Percentiles rank a stretch among this genome's conserved stretches.
Conservation (phyloP, 1,140 invertebrate genomes). For the Cotesia vestalis region DNA sequence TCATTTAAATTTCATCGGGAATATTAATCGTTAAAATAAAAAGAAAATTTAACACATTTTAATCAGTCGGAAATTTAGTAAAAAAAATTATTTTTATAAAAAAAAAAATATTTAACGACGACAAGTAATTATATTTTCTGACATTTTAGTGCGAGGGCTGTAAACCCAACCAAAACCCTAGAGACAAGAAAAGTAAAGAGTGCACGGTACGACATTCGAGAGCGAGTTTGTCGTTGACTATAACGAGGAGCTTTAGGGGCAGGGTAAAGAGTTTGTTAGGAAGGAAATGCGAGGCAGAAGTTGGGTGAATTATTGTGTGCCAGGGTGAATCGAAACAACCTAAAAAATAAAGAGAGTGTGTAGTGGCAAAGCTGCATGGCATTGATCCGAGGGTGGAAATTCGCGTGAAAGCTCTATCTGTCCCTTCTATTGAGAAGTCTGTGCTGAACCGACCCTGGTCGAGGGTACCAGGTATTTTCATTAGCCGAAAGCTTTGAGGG, state of each 20-base stretch:
- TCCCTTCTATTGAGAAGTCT: too few species aligned
- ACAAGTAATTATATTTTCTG: too few species aligned
- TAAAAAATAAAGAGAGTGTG: neutral
- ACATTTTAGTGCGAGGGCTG: too few species aligned
- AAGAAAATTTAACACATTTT: too few species aligned
- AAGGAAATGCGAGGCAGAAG: constrained; percentile 22
- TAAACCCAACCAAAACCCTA: too few species aligned
- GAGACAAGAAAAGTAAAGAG: too few species aligned
- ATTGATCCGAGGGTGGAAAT: constrained; percentile 27
- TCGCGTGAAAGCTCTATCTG: constrained; percentile 14
- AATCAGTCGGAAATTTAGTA: too few species aligned
- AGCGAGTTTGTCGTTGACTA: constrained; percentile 16
- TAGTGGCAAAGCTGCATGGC: constrained; percentile 7
- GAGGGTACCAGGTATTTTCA: constrained; percentile 16
- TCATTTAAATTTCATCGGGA: neutral
- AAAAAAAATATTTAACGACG: too few species aligned
- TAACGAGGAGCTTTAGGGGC: neutral
- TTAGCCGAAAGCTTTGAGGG: constrained; percentile 6
- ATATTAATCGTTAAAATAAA: too few species aligned
- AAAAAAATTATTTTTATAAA: too few species aligned
- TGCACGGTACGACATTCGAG: too few species aligned
- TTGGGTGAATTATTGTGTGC: constrained; percentile 33
- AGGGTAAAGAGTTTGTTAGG: constrained; percentile 25
- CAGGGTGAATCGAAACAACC: too few species aligned
- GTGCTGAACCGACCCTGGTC: neutral